Conservation (phyloP, 2,888 invertebrate genomes). For the Dryococelus australis region DNA sequence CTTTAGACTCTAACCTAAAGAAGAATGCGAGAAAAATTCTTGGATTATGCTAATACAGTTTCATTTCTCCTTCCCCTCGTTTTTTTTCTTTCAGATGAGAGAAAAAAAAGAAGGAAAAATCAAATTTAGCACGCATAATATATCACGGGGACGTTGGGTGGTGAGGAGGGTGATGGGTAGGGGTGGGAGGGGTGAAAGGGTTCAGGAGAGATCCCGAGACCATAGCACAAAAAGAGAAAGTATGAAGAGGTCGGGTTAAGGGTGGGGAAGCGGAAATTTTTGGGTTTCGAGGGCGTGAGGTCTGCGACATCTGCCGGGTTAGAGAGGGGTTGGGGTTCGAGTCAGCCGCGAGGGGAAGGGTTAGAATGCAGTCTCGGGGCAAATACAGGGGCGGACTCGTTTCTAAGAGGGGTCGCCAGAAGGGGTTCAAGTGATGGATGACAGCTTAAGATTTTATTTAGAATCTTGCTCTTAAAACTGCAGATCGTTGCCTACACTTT, state of each 20-base stretch:
- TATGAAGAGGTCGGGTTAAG: no score
- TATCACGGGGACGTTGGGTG: not conserved
- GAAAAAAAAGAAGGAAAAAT: not conserved
- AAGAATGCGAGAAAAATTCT: not conserved
- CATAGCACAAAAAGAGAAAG: not conserved
- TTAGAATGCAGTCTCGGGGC: no score
- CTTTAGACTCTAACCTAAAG: not conserved
- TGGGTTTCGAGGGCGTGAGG: not conserved
- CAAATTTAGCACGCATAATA: conserved; percentile 5
- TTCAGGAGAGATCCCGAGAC: not conserved
- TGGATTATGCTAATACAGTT: not conserved
- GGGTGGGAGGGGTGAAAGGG: not conserved
- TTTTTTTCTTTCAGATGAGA: not conserved
- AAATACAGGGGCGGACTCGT: not conserved
- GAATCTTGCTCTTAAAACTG: no score
- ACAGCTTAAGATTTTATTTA: no score
- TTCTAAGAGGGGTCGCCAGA: not conserved
- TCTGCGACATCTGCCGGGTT: not conserved
- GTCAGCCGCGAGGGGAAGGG: no score
- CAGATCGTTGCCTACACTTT: no score
- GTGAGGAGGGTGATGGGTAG: no score
- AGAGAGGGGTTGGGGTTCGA: not conserved
- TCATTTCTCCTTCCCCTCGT: not conserved
- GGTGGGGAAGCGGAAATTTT: not conserved
- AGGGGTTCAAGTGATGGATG: not conserved